Conservation (phyloP, 2,888 invertebrate species). For the Eilema sororculum region DNA sequence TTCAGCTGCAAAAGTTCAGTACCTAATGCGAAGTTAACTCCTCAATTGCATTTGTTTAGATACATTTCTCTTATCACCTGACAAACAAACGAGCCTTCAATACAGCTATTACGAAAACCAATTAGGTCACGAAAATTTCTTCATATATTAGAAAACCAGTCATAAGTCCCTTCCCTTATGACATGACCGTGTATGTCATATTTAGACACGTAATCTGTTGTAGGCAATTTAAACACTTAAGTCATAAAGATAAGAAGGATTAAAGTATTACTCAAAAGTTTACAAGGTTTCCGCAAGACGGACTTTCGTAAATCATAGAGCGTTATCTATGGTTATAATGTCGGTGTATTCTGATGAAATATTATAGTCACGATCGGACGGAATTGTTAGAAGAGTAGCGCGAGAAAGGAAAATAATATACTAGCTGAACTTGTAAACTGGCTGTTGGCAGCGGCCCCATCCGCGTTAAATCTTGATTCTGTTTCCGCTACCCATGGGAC, state of each 20-base stretch:
- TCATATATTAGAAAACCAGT: neutral
- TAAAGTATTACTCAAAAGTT: conserved; percentile 28
- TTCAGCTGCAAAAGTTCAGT: no score
- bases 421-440: no score
- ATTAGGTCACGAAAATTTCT: neutral
- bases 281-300: conserved; percentile 15
- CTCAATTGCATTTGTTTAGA: no score
- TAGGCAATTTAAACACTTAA: conserved; percentile 41
- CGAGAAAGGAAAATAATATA: neutral
- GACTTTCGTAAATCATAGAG: conserved; percentile 13
- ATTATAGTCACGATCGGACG: neutral
- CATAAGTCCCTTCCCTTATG: neutral
- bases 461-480: no score
- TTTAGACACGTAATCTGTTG: conserved; percentile 39
- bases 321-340: conserved; percentile 10
- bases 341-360: conserved; percentile 7
- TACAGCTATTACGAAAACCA: neutral
- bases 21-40: no score
- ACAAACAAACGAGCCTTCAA: neutral
- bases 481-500: no score
- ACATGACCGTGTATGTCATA: conserved; percentile 39
- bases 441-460: no score
- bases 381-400: neutral
- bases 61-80: no score
- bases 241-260: conserved; percentile 36